Base-by-base conservation (phyloP, 2,113 vertebrate genomes). In the Probosciger aterrimus region DNA sequence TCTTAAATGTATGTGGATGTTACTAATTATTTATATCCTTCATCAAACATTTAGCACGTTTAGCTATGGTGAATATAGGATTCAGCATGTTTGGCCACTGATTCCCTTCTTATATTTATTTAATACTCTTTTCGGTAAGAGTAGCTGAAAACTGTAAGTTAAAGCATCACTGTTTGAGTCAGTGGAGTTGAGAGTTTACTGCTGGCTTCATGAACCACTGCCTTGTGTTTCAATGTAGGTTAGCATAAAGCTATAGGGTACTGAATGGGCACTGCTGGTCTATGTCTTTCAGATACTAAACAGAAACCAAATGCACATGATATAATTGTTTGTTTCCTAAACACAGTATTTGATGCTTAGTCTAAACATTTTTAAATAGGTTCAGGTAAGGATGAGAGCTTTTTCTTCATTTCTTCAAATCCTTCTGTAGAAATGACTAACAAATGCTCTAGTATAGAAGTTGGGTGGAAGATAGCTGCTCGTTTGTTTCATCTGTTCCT, bases 21-120 rank as follows among this genome's bases (percentile, higher is more conserved):
- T 94, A 60, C 79, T 80, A 95, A 97, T 97, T 96, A 97, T 97
- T 96, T 94, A 96, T 96, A 59, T 27, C 39, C 62, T 90, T 94
- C 82, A 95, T 96, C n/a, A 97, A 97, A 97, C 31, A 90, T 97
- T 97, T 68, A 97, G 19, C 49, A 84, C 53, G 70, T 95, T 88
- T 82, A 92, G 83, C 75, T 82, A 44, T 69, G 39, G 50, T 59
- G 70, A 92, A 91, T 79, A 73, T 74, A 67, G 33, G 90, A 30
- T 95, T 96, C 90, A 94, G 82, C 59, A 88, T 22, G 35, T 67
- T 71, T 65, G 79, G 53, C n/a, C 89, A 65, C 85, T 46, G 73
- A 82, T 62, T 92, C 65, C 57, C 60, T 73, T 55, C 87, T 79
- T 95, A 90, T 94, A 74, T 96, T 92, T 97, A 96, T 92, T 97